Conservation (phyloP, 2,797 vertebrate species). For the Etheostoma perlongum region DNA sequence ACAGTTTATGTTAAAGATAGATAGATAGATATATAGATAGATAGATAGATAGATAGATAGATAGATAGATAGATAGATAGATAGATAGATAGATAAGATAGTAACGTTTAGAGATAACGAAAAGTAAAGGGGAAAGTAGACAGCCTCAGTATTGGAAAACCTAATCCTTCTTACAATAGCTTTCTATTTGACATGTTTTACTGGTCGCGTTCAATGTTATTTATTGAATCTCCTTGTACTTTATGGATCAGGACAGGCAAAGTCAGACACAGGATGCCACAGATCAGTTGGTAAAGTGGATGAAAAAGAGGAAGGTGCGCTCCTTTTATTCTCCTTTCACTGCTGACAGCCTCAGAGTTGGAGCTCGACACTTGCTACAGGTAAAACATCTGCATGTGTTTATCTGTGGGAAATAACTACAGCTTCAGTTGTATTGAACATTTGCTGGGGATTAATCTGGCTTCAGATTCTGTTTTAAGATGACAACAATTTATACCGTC, state of each 20-base stretch:
- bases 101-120: too few relatives aligned
- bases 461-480: neutral
- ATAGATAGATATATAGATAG: too few relatives aligned
- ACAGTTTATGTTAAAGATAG: too few relatives aligned
- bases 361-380: conserved; percentile 82
- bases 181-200: neutral
- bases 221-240: neutral
- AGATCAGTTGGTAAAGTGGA: conserved; percentile 77
- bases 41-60: too few relatives aligned
- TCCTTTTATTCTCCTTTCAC: conserved; percentile 81
- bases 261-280: conserved; percentile 29
- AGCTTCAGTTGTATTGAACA: neutral
- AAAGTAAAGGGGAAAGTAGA: neutral
- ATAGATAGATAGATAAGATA: too few relatives aligned
- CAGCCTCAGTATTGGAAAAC: neutral
- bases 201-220: too few relatives aligned
- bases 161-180: neutral
- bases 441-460: neutral
- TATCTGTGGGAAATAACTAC: neutral
- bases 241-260: conserved; percentile 65
- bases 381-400: conserved; percentile 55
- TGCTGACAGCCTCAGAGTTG: conserved; percentile 70
- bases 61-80: too few relatives aligned
- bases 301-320: conserved; percentile 82
- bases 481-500: neutral